Conservation (phyloP, 1,140 invertebrate genomes). For the Sarcophaga peregrina region DNA sequence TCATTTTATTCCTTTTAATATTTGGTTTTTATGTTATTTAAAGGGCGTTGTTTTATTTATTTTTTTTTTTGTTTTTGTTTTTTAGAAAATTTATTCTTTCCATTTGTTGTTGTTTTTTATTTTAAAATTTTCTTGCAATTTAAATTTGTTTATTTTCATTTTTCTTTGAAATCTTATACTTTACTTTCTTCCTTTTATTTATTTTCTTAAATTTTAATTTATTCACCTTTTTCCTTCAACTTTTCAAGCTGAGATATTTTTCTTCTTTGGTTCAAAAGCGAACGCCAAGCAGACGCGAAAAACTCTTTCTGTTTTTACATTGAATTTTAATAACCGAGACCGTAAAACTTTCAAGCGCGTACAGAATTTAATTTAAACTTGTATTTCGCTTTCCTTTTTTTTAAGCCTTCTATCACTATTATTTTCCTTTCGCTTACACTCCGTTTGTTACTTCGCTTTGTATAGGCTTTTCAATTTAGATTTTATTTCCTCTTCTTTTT, state of each 20-base stretch:
- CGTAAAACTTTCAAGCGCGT: not conserved
- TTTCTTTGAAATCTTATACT: not conserved
- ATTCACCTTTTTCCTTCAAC: too few species aligned
- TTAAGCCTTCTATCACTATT: too few species aligned
- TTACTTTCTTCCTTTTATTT: not conserved
- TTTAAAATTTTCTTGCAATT: not conserved
- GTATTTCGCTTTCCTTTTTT: too few species aligned
- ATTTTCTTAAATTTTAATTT: too few species aligned
- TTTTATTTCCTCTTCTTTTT: not conserved
- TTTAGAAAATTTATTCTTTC: not conserved
- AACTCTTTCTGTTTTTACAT: not conserved
- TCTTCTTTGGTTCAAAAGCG: too few species aligned
- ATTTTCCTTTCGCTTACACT: too few species aligned
- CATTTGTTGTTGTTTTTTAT: not conserved
- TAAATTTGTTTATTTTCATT: too few species aligned
- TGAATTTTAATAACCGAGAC: constrained; percentile 1
- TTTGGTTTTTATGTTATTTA: not conserved
- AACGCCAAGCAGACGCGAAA: too few species aligned
- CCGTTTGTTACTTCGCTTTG: too few species aligned
- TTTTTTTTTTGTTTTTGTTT: not conserved
- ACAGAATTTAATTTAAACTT: not conserved
- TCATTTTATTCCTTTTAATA: not conserved
- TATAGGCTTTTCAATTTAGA: too few species aligned
- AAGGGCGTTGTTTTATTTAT: constrained; percentile 4
- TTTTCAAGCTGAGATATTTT: too few species aligned